A percentile compares a stretch with the other conserved stretches of the same genome.
phyloP scores from a whole-genome alignment of 2,113 vertebrate species.

The Vidua macroura region DNA sequence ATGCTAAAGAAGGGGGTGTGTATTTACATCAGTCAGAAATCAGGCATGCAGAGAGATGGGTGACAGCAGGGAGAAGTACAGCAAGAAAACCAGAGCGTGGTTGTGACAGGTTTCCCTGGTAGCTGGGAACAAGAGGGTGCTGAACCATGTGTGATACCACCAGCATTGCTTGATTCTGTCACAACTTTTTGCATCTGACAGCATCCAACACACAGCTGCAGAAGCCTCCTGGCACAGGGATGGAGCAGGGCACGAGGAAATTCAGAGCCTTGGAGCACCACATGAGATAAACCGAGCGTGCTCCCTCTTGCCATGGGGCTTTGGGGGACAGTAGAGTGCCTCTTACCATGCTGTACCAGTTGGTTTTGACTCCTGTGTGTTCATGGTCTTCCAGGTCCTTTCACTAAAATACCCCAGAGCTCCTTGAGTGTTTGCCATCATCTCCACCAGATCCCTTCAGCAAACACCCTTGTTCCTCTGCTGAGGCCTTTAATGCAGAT shows the following conservation, averaged over 20 bases:
- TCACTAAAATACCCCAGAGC: background rate
- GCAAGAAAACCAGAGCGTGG: background rate
- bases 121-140: background rate
- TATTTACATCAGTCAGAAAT: conserved; percentile 29
- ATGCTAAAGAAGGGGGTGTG: background rate
- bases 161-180: background rate
- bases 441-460: background rate
- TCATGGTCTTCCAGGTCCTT: background rate
- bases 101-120: background rate
- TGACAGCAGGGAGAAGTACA: background rate
- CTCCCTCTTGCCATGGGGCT: background rate
- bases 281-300: fast-evolving
- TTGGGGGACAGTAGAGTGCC: background rate
- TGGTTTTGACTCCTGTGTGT: background rate
- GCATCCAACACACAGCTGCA: background rate
- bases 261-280: background rate
- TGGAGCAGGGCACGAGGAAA: background rate
- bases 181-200: background rate
- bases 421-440: background rate
- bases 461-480: fast-evolving
- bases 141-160: background rate
- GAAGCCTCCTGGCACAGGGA: background rate
- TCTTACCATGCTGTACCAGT: too few relatives aligned
- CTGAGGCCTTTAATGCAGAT: background rate
- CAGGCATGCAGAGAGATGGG: conserved; percentile 19